Percentiles rank a stretch among this genome's conserved stretches.
Conservation (phyloP, 1,140 invertebrate species). For the Lamellibrachia luymesi region DNA sequence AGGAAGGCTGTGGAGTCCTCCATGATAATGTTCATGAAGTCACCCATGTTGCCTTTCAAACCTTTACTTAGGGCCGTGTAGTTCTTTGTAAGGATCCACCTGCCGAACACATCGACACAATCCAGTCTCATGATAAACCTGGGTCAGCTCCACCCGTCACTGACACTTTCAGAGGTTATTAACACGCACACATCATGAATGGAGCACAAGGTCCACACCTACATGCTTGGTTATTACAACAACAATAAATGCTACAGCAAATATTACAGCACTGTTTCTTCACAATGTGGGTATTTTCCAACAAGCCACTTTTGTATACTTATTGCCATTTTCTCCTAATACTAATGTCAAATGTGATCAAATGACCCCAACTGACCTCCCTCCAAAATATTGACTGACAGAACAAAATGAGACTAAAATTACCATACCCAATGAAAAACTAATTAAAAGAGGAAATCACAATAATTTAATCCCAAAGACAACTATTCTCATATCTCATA, state of each 20-base stretch:
- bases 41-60: constrained; percentile 84
- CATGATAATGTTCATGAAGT: constrained; percentile 97
- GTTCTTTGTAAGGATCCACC: constrained; percentile 97
- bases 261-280: background rate
- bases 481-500: constrained; percentile 1
- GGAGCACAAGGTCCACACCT: too few relatives aligned
- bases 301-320: background rate
- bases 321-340: background rate
- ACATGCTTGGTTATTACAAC: too few relatives aligned
- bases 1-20: constrained; percentile 92
- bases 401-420: background rate
- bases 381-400: background rate
- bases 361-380: background rate
- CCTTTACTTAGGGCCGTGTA: constrained; percentile 94
- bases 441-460: background rate
- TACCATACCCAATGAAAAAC: background rate
- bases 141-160: too few relatives aligned
- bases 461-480: background rate
- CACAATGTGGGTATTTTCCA: background rate
- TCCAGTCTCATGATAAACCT: too few relatives aligned
- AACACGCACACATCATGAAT: too few relatives aligned
- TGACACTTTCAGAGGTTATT: too few relatives aligned
- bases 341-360: too few relatives aligned
- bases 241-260: background rate
- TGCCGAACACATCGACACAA: constrained; percentile 18